A percentile compares a stretch with the other conserved stretches of the same genome.
Conservation (phyloP, 2,113 vertebrate species). For the Pseudolaguvia tuberculata region DNA sequence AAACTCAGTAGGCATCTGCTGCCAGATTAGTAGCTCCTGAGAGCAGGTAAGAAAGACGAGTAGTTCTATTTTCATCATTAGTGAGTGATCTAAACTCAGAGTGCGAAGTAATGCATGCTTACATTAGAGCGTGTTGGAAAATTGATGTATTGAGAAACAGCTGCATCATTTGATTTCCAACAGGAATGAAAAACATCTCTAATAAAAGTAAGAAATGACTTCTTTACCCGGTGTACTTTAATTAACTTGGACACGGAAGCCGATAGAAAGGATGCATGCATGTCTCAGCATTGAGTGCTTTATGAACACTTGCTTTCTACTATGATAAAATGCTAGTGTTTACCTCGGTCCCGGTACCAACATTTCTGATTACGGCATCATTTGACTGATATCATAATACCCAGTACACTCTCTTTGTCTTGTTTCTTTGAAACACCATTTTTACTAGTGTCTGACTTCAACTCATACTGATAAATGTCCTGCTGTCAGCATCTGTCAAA, state of each 20-base stretch:
- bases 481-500: background rate
- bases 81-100: constrained; percentile 19
- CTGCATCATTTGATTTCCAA: too few species aligned
- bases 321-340: background rate
- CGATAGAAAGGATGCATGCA: background rate
- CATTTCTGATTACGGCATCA: background rate
- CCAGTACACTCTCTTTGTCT: background rate
- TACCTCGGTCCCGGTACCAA: background rate
- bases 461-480: background rate
- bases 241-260: background rate
- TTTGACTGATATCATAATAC: background rate
- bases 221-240: background rate
- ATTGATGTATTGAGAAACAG: background rate
- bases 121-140: constrained; percentile 27
- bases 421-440: background rate
- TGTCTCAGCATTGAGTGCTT: background rate
- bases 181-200: background rate
- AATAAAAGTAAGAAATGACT: background rate
- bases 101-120: constrained; percentile 32
- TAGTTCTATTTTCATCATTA: constrained; percentile 15
- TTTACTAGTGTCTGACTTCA: background rate
- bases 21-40: constrained; percentile 26
- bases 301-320: background rate
- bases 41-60: constrained; percentile 10
- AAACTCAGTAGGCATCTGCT: background rate